Evolutionary conservation across 2,797 vertebrate genomes (phyloP).

Genomic region (Parauchenoglanis punctatus): DNA sequence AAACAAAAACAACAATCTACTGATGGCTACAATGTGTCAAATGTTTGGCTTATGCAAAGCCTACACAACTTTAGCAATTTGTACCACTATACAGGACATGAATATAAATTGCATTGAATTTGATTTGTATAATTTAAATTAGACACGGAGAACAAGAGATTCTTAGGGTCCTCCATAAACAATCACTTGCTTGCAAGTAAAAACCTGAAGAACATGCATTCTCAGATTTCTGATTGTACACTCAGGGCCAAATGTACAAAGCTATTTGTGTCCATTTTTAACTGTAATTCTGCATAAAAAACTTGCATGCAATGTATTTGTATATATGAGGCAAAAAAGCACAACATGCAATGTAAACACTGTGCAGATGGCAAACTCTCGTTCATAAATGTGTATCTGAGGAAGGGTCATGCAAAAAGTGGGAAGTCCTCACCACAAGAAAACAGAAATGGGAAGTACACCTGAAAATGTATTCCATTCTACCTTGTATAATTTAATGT

Average conservation of each 20-base stretch:
- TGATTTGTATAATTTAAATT: background rate
- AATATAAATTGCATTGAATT: background rate
- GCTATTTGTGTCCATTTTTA: too few species aligned
- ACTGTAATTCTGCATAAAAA: background rate
- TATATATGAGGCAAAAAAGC: background rate
- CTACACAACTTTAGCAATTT: background rate
- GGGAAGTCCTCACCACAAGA: background rate
- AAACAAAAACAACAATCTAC: constrained; percentile 22
- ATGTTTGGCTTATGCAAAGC: background rate
- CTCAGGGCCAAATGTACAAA: background rate
- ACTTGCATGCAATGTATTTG: background rate
- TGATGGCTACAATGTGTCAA: constrained; percentile 16
- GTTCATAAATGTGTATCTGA: background rate
- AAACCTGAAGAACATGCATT: background rate
- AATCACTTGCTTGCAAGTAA: constrained; percentile 11
- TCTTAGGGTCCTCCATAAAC: background rate
- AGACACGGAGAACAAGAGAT: background rate
- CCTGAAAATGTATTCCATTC: background rate
- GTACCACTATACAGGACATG: background rate
- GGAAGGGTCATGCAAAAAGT: background rate
- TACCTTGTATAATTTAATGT: background rate
- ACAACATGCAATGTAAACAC: background rate
- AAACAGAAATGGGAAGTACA: background rate
- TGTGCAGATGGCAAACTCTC: background rate
- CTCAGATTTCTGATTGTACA: background rate